A percentile compares a stretch with the other conserved stretches of the same genome.
These are phyloP conservation scores for Aphelinus certus DNA, from an alignment of 1,140 invertebrate genomes.

Conservation along the genomic window DNA sequence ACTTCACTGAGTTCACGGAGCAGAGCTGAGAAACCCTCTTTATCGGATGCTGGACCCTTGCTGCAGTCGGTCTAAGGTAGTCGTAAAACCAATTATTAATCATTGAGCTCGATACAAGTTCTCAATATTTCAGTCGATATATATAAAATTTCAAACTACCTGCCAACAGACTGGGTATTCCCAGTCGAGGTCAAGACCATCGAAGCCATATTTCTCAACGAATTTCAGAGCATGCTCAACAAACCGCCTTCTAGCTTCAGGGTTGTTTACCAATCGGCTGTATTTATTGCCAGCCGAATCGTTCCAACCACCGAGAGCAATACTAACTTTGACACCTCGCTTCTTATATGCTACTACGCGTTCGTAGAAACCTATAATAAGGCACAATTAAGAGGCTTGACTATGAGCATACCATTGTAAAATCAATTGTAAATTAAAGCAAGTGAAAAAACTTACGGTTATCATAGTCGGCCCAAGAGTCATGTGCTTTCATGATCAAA, in stretches of 20 bases:
- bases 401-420: background rate
- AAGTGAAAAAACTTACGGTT: slow-evolving; percentile 72
- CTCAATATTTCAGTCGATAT: no score
- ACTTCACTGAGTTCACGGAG: slow-evolving; percentile 78
- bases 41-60: slow-evolving; percentile 84
- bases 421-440: background rate
- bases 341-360: slow-evolving; percentile 81
- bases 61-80: slow-evolving; percentile 73
- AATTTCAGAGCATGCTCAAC: slow-evolving; percentile 80
- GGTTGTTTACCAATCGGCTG: slow-evolving; percentile 81
- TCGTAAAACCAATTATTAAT: slow-evolving; percentile 1
- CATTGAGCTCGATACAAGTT: background rate
- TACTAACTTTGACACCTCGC: slow-evolving; percentile 82
- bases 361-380: slow-evolving; percentile 79
- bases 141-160: slow-evolving; percentile 59
- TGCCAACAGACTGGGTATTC: slow-evolving; percentile 94
- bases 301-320: slow-evolving; percentile 91
- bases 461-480: slow-evolving; percentile 89
- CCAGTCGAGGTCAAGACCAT: slow-evolving; percentile 90
- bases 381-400: background rate
- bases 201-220: slow-evolving; percentile 84
- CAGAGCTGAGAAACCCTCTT: slow-evolving; percentile 78
- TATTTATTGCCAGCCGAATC: slow-evolving; percentile 88
- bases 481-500: slow-evolving; percentile 82
- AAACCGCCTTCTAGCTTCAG: slow-evolving; percentile 76